Base-by-base conservation (phyloP, 2,888 invertebrate species). In the Volucella inflata region DNA sequence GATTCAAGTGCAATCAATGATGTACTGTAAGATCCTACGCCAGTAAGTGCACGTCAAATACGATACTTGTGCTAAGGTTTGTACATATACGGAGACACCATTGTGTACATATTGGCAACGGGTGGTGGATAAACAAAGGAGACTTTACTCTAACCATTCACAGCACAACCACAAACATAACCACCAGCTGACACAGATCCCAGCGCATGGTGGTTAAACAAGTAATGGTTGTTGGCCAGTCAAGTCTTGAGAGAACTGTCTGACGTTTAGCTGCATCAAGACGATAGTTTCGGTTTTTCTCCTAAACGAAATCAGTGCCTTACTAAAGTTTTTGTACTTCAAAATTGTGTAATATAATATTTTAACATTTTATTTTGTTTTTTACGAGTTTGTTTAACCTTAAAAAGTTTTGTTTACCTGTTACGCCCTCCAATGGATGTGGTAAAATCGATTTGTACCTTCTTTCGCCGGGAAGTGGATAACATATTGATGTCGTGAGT, bases 381-480 rank as follows among this genome's bases (percentile, higher is more conserved):
- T 38, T 57, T 16, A 46, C 17, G 17, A 21, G 36, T 46, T 53
- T 21, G 6, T 2, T 16, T 38, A 21, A 42, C 16, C 11, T 2
- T 21, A 17, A n/a, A 16, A 46, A 4, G 30, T 30, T 30, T 30
- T 30, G 30, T 30, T 30, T 30, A 30, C 30, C 30, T 64, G 48
- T 57, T 17, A 21, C 14, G 21, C 42, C 12, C n/a, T 3, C 1
- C 8, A 2, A 50, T 64, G 68, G 59, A 79, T 21, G 65, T 84
- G 70, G n/a, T 75, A 70, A 84, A 84, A 84, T 80, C 84, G 75
- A 84, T 84, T 50, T 55, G 75, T 21, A 53, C 67, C 8, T 80
- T 75, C 42, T 79, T 79, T 30, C 57, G 79, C 11, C 60, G 59
- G n/a, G 70, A 84, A 40, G 0, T 80, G 30, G 71, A 76, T 76